These are phyloP conservation scores for Atherinosoma microstoma DNA, from an alignment of 2,797 vertebrate genomes.

Conservation along the genomic window DNA sequence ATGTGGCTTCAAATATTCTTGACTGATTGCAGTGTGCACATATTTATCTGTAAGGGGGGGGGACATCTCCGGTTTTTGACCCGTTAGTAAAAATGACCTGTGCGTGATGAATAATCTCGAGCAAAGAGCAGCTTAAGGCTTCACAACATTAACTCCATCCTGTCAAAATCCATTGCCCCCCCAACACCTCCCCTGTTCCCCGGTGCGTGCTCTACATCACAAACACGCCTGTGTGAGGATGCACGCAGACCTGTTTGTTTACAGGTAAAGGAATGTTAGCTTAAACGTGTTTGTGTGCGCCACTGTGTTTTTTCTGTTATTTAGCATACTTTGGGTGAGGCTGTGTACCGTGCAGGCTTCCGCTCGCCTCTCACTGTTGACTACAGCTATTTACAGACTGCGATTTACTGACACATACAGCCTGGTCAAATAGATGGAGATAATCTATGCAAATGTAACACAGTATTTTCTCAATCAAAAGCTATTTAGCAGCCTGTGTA, in stretches of 20 bases:
- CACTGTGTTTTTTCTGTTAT: constrained; percentile 27
- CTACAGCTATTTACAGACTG: constrained; percentile 60
- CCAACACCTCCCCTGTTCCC: constrained; percentile 11
- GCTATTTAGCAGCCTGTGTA: constrained; percentile 69
- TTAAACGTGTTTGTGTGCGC: constrained; percentile 41
- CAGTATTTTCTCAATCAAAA: constrained; percentile 74
- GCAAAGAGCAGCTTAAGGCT: constrained; percentile 66
- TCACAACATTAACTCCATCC: constrained; percentile 68
- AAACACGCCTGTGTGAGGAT: constrained; percentile 24
- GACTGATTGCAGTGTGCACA: not conserved
- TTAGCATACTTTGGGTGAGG: constrained; percentile 29
- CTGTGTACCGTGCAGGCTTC: not conserved
- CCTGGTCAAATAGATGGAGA: constrained; percentile 78
- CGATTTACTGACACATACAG: constrained; percentile 66
- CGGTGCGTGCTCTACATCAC: constrained; percentile 14
- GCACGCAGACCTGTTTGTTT: constrained; percentile 44
- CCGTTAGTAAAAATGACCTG: constrained; percentile 67
- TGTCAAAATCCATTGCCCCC: constrained; percentile 44
- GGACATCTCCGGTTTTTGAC: constrained; percentile 32
- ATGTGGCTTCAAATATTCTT: constrained; percentile 1
- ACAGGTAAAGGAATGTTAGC: constrained; percentile 45
- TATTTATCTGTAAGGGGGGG: constrained; percentile 2
- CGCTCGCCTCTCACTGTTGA: constrained; percentile 41
- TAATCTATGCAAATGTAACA: constrained; percentile 76
- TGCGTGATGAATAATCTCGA: constrained; percentile 76